Evolutionary conservation across 2,888 invertebrate genomes (phyloP), one percentile per base, ranked within the genome.

Genomic region (Dryobota labecula): DNA sequence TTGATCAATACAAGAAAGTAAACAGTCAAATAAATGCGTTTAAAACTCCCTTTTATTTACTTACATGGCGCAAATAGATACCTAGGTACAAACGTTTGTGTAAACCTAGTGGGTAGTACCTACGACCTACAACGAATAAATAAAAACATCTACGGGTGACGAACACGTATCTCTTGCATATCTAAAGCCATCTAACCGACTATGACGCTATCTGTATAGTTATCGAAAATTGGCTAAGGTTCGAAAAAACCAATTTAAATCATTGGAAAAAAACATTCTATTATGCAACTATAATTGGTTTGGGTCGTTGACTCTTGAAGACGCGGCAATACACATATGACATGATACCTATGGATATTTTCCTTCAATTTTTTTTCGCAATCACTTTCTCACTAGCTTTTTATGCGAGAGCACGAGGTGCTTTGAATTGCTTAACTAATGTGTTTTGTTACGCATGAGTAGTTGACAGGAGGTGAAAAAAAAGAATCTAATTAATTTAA

Each of bases 281-380:
- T 94, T 94, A 94, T 93, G 93, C 91, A 93, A 92, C 90, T 78
- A 89, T 94, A 94, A 94, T 94, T 94, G 94, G 92, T 89, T 93
- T 84, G 85, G 94, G 94, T 94, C 92, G 90, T 88, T 91, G 94
- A 94, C 94, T 85, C 79, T n/a, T n/a, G 81, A 85, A 90, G 89
- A 90, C 84, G 90, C 87, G 87, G 88, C 89, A 87, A 84, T 88
- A 88, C 90, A 92, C 87, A 90, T 89, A 85, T 89, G 87, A 89
- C 87, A 89, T 90, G 88, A 90, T 86, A 61, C 61, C 49, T 61
- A 89, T 86, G 84, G 85, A 57, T 73, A 87, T 87, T 83, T 87
- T 85, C 36, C 27, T 76, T 80, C 76, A 80, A 73, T 84, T 84
- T 89, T 89, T 89, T 92, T 90, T 86, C 86, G 89, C 88, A 88